phyloP scores from a whole-genome alignment of 2,113 vertebrate species.

The Callipepla squamata region DNA sequence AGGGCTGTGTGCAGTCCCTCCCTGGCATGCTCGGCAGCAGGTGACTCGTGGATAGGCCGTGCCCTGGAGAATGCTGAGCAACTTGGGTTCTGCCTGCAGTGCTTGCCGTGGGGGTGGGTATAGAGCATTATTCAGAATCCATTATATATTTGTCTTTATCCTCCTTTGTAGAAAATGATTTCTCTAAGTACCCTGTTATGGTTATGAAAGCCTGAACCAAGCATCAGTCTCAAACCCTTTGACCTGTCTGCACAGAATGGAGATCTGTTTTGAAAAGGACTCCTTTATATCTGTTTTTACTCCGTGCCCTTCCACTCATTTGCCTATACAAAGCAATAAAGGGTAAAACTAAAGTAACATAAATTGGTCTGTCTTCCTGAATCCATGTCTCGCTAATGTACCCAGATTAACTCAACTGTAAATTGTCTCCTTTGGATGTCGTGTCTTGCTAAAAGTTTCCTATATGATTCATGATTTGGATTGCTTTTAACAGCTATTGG shows the following conservation, averaged over 20 bases:
- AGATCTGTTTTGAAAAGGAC: conserved; percentile 65
- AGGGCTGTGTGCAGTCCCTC: background rate
- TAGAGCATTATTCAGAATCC: conserved; percentile 46
- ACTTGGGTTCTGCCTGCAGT: conserved; percentile 36
- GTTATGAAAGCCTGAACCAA: conserved; percentile 66
- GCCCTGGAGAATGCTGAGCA: background rate
- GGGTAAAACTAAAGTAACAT: conserved; percentile 90
- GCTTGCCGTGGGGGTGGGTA: background rate
- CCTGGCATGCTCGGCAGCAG: background rate
- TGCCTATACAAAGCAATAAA: conserved; percentile 88
- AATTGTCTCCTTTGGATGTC: conserved; percentile 97
- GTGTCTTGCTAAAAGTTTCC: conserved; percentile 99
- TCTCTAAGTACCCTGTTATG: conserved; percentile 65
- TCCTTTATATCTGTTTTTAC: conserved; percentile 84
- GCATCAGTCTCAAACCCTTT: conserved; percentile 66
- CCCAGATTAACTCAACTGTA: conserved; percentile 99
- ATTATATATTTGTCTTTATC: conserved; percentile 67
- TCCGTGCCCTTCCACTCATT: conserved; percentile 88
- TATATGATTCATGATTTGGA: conserved; percentile 99
- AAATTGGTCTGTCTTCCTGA: conserved; percentile 96
- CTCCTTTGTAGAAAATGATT: conserved; percentile 62
- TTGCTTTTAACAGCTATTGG: conserved; percentile 99
- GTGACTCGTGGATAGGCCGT: background rate
- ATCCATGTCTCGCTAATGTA: conserved; percentile 98
- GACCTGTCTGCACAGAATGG: conserved; percentile 59